phyloP scores from a whole-genome alignment of 2,888 invertebrate species.

The Rhorus exstirpatorius region DNA sequence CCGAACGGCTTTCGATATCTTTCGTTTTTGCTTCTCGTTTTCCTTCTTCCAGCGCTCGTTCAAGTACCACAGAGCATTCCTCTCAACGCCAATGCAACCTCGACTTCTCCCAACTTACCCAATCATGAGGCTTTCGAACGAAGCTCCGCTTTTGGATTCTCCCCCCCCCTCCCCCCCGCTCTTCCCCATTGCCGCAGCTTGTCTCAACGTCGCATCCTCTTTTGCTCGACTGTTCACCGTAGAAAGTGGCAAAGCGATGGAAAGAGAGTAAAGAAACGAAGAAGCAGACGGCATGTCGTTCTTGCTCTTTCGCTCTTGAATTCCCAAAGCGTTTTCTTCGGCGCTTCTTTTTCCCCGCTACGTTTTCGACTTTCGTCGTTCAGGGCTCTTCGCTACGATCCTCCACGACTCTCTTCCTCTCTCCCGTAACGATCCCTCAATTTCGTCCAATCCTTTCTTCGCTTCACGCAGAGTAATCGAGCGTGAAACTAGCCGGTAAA shows the following conservation, averaged over 20 bases:
- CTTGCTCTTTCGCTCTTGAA: conserved; percentile 30
- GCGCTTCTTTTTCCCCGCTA: conserved; percentile 38
- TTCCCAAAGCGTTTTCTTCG: conserved; percentile 48
- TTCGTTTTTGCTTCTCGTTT: conserved; percentile 50
- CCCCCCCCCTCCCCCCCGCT: conserved; percentile 54
- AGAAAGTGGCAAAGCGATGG: conserved; percentile 42
- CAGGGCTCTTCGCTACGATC: conserved; percentile 54
- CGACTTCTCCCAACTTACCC: conserved; percentile 65
- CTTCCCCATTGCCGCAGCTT: conserved; percentile 43
- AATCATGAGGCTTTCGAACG: conserved; percentile 76
- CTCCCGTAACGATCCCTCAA: conserved; percentile 77
- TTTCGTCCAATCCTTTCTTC: conserved; percentile 82
- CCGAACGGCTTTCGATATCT: conserved; percentile 60
- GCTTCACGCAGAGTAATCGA: conserved; percentile 82
- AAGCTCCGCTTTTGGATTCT: conserved; percentile 76
- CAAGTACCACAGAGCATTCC: conserved; percentile 13
- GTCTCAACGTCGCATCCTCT: conserved; percentile 43
- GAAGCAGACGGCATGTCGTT: conserved; percentile 42
- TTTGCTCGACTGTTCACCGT: conserved; percentile 41
- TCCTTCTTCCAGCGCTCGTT: conserved; percentile 52
- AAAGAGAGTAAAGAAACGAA: conserved; percentile 10
- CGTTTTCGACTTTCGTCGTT: conserved; percentile 57
- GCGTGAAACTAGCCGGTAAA: conserved; percentile 83
- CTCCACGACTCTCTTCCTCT: conserved; percentile 69
- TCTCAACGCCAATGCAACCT: conserved; percentile 11